A percentile compares a stretch with the other conserved stretches of the same genome.
phyloP scores from a whole-genome alignment of 2,888 invertebrate genomes.

The Luffia ferchaultella region DNA sequence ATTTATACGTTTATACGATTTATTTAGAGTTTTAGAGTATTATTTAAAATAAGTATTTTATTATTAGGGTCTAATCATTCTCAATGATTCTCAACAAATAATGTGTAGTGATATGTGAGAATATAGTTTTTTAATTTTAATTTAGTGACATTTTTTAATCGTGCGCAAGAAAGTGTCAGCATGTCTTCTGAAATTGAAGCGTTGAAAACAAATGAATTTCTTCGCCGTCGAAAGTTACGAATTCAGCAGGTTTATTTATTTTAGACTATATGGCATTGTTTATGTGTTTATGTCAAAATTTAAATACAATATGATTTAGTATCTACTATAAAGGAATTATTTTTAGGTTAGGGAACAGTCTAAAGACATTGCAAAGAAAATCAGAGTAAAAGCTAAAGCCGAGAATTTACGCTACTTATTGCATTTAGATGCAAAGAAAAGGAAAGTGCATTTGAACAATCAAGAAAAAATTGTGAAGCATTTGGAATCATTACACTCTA shows the following conservation, averaged over 20 bases:
- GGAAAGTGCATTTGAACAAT: constrained; percentile 38
- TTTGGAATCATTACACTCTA: constrained; percentile 39
- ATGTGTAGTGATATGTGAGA: too few relatives aligned
- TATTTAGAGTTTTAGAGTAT: too few relatives aligned
- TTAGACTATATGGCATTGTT: too few relatives aligned
- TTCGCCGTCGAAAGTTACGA: constrained; percentile 49
- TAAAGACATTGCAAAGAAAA: constrained; percentile 55
- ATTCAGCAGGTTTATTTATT: constrained; percentile 58
- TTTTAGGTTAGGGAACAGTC: constrained; percentile 61
- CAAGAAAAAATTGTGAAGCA: constrained; percentile 46
- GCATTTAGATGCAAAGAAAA: constrained; percentile 37
- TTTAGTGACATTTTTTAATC: neutral
- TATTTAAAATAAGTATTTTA: too few relatives aligned
- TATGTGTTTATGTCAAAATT: too few relatives aligned
- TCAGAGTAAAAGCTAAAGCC: constrained; percentile 47
- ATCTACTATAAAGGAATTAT: constrained; percentile 1
- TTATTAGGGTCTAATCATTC: too few relatives aligned
- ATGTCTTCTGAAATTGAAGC: constrained; percentile 49
- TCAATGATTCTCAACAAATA: too few relatives aligned
- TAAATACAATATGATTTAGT: neutral
- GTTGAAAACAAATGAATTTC: constrained; percentile 56
- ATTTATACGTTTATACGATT: too few relatives aligned
- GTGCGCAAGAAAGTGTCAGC: constrained; percentile 22
- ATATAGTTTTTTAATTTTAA: too few relatives aligned
- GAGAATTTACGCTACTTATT: constrained; percentile 40